Conservation (phyloP, 2,797 vertebrate species). For the Muscicapa comitata region DNA sequence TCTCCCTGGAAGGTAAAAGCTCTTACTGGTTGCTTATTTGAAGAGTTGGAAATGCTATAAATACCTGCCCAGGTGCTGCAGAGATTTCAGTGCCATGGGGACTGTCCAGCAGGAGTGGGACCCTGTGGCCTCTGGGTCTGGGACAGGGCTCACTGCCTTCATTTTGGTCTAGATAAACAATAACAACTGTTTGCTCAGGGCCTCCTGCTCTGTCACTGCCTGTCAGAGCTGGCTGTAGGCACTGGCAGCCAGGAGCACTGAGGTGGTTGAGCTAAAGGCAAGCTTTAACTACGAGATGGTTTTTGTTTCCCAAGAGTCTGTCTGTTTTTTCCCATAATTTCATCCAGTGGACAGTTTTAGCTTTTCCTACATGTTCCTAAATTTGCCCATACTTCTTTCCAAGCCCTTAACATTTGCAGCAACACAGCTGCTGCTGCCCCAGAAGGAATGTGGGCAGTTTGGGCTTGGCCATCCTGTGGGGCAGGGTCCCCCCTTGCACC, state of each 20-base stretch:
- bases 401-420: not conserved
- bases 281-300: not conserved
- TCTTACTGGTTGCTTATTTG: not conserved
- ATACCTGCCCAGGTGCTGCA: not conserved
- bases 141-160: accelerated
- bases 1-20: not conserved
- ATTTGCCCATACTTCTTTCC: not conserved
- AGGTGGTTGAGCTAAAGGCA: not conserved
- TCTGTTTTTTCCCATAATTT: not conserved
- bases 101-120: accelerated
- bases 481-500: not conserved
- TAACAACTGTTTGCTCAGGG: not conserved
- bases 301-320: not conserved
- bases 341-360: not conserved
- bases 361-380: not conserved
- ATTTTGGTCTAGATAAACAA: too few species aligned
- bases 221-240: accelerated
- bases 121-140: not conserved
- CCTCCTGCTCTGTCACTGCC: too few species aligned
- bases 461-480: accelerated
- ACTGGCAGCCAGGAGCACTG: not conserved
- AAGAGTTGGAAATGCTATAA: not conserved
- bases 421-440: not conserved
- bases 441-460: accelerated
- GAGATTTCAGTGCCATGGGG: accelerated